These are phyloP conservation scores for Manis crassicaudata DNA, from an alignment of 2,797 vertebrate genomes.

Conservation along the genomic window DNA sequence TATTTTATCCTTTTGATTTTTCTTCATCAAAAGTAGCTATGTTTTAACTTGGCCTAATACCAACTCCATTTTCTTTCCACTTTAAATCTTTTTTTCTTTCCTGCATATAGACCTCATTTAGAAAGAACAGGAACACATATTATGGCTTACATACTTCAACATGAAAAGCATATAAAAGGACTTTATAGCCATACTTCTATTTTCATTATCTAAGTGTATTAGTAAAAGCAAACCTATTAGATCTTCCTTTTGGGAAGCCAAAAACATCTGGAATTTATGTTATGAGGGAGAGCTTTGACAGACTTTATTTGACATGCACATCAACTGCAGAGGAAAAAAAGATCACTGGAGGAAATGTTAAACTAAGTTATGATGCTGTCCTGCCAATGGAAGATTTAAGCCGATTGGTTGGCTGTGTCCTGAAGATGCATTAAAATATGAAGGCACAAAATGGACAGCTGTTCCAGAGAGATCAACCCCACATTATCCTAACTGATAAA, in stretches of 20 bases:
- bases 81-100: conserved; percentile 55
- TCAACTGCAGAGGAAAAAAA: conserved; percentile 68
- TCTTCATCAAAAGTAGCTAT: conserved; percentile 53
- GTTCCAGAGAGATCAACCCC: conserved; percentile 62
- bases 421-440: conserved; percentile 79
- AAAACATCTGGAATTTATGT: conserved; percentile 83
- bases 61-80: conserved; percentile 60
- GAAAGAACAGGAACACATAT: conserved; percentile 67
- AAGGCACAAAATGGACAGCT: conserved; percentile 71
- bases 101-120: conserved; percentile 69
- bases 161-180: conserved; percentile 76
- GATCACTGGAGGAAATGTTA: conserved; percentile 80
- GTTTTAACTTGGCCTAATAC: conserved; percentile 66
- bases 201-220: conserved; percentile 81
- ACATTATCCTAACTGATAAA: conserved; percentile 53
- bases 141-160: conserved; percentile 77
- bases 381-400: conserved; percentile 75
- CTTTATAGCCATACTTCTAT: conserved; percentile 79
- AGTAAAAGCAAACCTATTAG: conserved; percentile 77
- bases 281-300: conserved; percentile 81
- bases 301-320: conserved; percentile 81
- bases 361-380: conserved; percentile 79
- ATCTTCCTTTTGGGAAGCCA: conserved; percentile 74
- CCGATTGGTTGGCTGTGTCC: conserved; percentile 72
- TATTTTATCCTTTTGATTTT: conserved; percentile 65